A percentile compares a stretch with the other conserved stretches of the same genome.
These are phyloP conservation scores for Acrocephalus arundinaceus DNA, from an alignment of 2,113 vertebrate genomes.

Conservation along the genomic window DNA sequence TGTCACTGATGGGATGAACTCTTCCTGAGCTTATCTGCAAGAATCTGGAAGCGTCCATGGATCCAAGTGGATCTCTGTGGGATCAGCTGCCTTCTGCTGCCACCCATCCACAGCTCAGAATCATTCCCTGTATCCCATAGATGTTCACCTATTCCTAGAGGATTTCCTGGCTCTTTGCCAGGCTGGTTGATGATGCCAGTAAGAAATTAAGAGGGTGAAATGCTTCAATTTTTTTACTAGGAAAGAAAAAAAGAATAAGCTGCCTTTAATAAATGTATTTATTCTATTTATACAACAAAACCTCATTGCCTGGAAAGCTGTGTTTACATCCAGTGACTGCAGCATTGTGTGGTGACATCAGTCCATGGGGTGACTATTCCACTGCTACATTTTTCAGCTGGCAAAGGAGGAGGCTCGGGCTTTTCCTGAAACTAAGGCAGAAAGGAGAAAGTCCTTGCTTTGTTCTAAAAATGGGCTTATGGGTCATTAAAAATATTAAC, in stretches of 20 bases:
- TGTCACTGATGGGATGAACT: neutral
- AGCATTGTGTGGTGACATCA: slow-evolving; percentile 46
- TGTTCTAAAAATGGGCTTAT: slow-evolving; percentile 9
- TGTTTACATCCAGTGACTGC: slow-evolving; percentile 32
- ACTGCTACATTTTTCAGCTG: neutral
- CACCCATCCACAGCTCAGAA: neutral
- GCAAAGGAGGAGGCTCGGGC: neutral
- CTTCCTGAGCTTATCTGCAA: neutral
- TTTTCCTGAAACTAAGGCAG: neutral
- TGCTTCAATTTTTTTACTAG: neutral
- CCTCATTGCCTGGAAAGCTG: neutral
- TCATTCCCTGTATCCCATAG: neutral
- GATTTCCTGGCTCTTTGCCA: neutral
- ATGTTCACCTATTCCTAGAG: neutral
- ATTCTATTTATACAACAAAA: neutral
- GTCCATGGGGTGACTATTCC: neutral
- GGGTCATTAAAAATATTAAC: slow-evolving; percentile 30
- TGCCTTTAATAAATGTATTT: neutral
- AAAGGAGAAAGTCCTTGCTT: neutral
- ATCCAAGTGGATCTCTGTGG: neutral
- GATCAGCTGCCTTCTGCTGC: neutral
- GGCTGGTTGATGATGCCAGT: neutral
- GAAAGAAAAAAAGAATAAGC: neutral
- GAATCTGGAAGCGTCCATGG: neutral
- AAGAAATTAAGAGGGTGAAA: neutral